Base-by-base conservation (phyloP, 1,140 invertebrate genomes). In the Megathymus violae region DNA sequence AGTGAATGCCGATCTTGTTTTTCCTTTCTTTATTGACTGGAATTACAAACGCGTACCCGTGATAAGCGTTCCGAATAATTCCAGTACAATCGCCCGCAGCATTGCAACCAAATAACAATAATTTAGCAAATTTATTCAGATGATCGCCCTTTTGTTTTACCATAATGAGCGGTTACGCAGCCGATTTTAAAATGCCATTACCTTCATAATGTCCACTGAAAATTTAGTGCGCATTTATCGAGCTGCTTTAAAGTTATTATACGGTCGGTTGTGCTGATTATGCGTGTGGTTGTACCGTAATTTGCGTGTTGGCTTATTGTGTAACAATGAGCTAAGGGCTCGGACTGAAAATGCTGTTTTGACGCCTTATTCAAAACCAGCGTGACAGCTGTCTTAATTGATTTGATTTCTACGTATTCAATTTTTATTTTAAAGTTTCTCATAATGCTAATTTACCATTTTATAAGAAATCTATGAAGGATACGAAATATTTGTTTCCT, bases 71-170 rank as follows among this genome's bases (percentile, higher is more conserved):
- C 34, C 46, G 11, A 36, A 68, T 71, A 74, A 78, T 72, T 80
- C 74, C 58, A 62, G 56, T 48, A 48, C 72, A 60, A 71, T 64
- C 62, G 76, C 76, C 80, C 50, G 69, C 58, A 67, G 78, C 66
- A 54, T 51, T 36, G 67, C 67, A 67, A 47, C 69, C 56, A 78
- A 82, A 85, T 78, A 80, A 76, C 78, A 78, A 82, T 83, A 82
- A 85, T 83, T 83, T 83, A 67, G 61, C 71, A 73, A 85, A 80
- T 83, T 77, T 82, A 85, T 82, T 76, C 79, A 69, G 64, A 70
- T 72, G 65, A 69, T 78, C 73, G 67, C 59, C 50, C 72, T 73
- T 80, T 85, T 85, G 76, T 81, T 82, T 69, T 34, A 15, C 41
- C 38, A 59, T 80, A 85, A 83, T 82, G 69, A 82, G 73, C 15